These are phyloP conservation scores for Amaurobius ferox DNA, from an alignment of 2,888 invertebrate genomes.

Conservation along the genomic window DNA sequence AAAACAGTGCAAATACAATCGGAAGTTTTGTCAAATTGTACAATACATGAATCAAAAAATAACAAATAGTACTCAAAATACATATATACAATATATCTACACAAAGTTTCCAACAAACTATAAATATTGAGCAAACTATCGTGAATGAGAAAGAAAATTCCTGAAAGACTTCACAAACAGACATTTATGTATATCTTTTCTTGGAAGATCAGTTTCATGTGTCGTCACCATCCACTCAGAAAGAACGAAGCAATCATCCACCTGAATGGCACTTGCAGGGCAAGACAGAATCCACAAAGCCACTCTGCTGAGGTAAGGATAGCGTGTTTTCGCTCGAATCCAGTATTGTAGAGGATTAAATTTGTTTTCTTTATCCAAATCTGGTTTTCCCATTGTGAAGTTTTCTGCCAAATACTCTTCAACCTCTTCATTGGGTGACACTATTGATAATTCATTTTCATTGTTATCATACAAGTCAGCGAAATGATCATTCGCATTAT, in stretches of 20 bases:
- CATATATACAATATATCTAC: background rate
- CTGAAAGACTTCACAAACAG: conserved; percentile 58
- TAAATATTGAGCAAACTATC: background rate
- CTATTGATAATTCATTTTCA: conserved; percentile 34
- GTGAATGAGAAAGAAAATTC: conserved; percentile 29
- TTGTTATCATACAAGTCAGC: conserved; percentile 31
- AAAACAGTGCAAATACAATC: no score
- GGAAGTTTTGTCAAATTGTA: no score
- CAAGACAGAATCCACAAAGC: conserved; percentile 62
- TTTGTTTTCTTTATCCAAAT: conserved; percentile 60
- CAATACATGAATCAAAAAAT: no score
- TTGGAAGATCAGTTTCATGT: conserved; percentile 43
- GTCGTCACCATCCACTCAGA: conserved; percentile 61
- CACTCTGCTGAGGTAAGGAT: conserved; percentile 57
- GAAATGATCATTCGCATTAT: conserved; percentile 30
- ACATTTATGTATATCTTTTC: conserved; percentile 54
- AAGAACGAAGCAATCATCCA: conserved; percentile 42
- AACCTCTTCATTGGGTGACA: conserved; percentile 39
- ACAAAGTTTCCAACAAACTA: background rate
- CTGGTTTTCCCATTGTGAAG: conserved; percentile 54
- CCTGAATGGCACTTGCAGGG: conserved; percentile 61
- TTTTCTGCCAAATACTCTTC: conserved; percentile 59
- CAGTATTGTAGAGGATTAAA: conserved; percentile 68
- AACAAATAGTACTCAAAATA: background rate
- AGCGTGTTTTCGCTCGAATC: conserved; percentile 42